Conservation (phyloP, 2,888 invertebrate species). For the Dolomedes plantarius region DNA sequence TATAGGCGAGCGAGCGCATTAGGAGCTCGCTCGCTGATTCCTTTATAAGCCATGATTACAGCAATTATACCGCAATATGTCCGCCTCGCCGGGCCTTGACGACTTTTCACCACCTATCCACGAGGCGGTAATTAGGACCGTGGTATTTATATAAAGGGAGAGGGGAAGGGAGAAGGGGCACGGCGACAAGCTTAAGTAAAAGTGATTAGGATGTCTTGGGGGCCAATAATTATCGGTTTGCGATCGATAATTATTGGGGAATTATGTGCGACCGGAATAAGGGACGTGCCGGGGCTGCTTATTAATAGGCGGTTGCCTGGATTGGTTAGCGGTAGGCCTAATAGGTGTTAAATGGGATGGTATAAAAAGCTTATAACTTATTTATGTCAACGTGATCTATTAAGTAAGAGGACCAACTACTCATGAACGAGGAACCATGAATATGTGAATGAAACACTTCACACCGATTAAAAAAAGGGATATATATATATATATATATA, state of each 20-base stretch:
- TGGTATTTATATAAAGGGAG: slow-evolving; percentile 1
- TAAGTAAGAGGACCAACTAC: no score
- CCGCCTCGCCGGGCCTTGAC: neutral
- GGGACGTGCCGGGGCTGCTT: neutral
- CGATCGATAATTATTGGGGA: slow-evolving; percentile 62
- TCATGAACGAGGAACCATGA: no score
- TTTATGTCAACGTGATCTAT: neutral
- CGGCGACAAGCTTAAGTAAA: slow-evolving; percentile 17
- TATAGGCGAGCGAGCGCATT: neutral
- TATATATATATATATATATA: no score
- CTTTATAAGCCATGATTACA: slow-evolving; percentile 16
- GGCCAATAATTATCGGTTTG: slow-evolving; percentile 50
- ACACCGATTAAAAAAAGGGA: no score
- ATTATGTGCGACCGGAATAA: slow-evolving; percentile 26
- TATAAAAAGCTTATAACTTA: neutral
- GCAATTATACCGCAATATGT: slow-evolving; percentile 7
- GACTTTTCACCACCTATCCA: neutral
- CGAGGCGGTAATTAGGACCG: neutral
- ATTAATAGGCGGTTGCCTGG: neutral
- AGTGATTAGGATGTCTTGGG: slow-evolving; percentile 48
- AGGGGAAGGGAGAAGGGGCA: neutral
- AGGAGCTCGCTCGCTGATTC: slow-evolving; percentile 5
- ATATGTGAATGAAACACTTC: no score
- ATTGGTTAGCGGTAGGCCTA: neutral
- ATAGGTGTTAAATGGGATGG: slow-evolving; percentile 4